A percentile compares a stretch with the other conserved stretches of the same genome.
These are phyloP conservation scores for Ypsolopha scabrella DNA, from an alignment of 2,888 invertebrate species.

Conservation along the genomic window DNA sequence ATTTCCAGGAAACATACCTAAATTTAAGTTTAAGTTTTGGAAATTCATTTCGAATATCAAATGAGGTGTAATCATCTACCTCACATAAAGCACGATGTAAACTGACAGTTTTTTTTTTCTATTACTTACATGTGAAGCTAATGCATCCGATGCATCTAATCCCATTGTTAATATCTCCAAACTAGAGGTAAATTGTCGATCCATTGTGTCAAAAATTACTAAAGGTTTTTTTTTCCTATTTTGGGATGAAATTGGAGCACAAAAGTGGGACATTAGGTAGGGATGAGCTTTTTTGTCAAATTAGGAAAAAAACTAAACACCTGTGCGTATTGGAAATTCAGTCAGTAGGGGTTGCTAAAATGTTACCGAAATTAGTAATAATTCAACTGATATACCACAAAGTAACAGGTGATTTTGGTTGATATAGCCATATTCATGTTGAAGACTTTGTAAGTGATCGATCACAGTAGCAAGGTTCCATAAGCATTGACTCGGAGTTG, in stretches of 20 bases:
- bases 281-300: neutral
- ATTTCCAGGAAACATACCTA: too few relatives aligned
- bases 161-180: conserved; percentile 45
- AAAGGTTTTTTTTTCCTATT: neutral
- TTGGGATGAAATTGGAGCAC: conserved; percentile 1
- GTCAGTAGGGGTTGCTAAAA: neutral
- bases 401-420: too few relatives aligned
- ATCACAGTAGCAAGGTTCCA: too few relatives aligned
- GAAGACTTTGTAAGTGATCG: too few relatives aligned
- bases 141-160: conserved; percentile 44
- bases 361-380: too few relatives aligned
- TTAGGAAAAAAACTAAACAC: neutral
- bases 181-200: conserved; percentile 35
- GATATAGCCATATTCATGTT: too few relatives aligned
- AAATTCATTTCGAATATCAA: too few relatives aligned
- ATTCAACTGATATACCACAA: too few relatives aligned
- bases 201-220: neutral
- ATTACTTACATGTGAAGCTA: conserved; percentile 61
- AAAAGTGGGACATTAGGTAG: conserved; percentile 1
- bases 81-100: too few relatives aligned
- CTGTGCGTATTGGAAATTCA: neutral
- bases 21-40: too few relatives aligned
- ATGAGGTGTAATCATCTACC: too few relatives aligned
- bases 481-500: too few relatives aligned
- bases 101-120: conserved; percentile 26